Conservation (phyloP, 2,888 invertebrate genomes). For the Neocrepidodera transversa region DNA sequence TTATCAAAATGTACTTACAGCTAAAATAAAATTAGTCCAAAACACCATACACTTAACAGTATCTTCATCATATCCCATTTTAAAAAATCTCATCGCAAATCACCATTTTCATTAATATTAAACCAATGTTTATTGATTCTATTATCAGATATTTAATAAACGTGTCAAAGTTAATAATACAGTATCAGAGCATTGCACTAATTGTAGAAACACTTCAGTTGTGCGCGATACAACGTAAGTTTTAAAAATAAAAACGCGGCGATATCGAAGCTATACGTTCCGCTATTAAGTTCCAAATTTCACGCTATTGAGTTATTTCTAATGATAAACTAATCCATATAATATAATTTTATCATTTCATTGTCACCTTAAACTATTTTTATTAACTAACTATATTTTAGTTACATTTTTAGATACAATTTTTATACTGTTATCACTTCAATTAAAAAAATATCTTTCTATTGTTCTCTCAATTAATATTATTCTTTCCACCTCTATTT, state of each 20-base stretch:
- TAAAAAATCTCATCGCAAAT: slow-evolving; percentile 6
- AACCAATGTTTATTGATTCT: background rate
- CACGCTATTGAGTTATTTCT: too few species aligned
- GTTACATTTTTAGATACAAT: too few species aligned
- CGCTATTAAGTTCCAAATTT: background rate
- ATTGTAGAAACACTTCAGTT: too few species aligned
- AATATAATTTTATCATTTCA: too few species aligned
- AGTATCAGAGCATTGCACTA: too few species aligned
- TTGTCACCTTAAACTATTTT: too few species aligned
- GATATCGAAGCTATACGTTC: background rate
- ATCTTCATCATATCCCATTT: slow-evolving; percentile 40
- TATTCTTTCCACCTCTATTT: too few species aligned
- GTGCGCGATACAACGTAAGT: background rate
- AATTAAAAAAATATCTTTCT: too few species aligned
- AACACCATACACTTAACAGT: slow-evolving; percentile 38
- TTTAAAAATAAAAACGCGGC: slow-evolving; percentile 2
- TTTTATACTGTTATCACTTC: too few species aligned
- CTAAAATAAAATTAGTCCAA: slow-evolving; percentile 38
- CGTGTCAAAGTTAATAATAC: background rate
- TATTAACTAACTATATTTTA: too few species aligned
- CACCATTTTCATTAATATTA: background rate
- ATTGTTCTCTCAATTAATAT: too few species aligned
- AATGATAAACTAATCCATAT: too few species aligned
- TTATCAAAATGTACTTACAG: slow-evolving; percentile 30
- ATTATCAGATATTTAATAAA: slow-evolving; percentile 12